Conservation (phyloP, 2,113 vertebrate genomes). For the Orycteropus afer region DNA sequence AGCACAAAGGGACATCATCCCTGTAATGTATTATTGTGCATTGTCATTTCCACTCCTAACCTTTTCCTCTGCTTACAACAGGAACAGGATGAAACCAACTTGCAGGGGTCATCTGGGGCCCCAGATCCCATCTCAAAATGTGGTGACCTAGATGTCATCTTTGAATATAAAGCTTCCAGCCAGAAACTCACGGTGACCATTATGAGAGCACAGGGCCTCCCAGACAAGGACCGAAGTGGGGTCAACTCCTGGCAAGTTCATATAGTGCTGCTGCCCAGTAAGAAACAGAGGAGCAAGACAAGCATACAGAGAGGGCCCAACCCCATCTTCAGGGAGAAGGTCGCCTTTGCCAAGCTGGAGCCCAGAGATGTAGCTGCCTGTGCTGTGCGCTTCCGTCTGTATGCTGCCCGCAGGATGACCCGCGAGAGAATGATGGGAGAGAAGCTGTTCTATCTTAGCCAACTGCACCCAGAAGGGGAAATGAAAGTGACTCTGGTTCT, state of each 20-base stretch:
- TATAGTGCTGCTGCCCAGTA: slow-evolving; percentile 92
- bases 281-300: slow-evolving; percentile 94
- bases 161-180: slow-evolving; percentile 88
- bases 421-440: slow-evolving; percentile 97
- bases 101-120: slow-evolving; percentile 64
- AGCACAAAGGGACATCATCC: background rate
- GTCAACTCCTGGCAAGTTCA: slow-evolving; percentile 95
- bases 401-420: slow-evolving; percentile 91
- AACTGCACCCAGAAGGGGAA: slow-evolving; percentile 84
- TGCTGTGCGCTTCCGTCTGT: slow-evolving; percentile 94
- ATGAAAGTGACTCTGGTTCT: slow-evolving; percentile 90
- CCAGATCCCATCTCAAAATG: slow-evolving; percentile 92
- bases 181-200: slow-evolving; percentile 92
- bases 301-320: slow-evolving; percentile 90
- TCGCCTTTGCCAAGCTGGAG: slow-evolving; percentile 92
- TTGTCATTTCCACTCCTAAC: slow-evolving; percentile 31
- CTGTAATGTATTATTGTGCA: background rate
- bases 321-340: slow-evolving; percentile 92
- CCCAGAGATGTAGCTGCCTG: slow-evolving; percentile 86
- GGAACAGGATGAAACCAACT: slow-evolving; percentile 82
- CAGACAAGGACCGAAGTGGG: slow-evolving; percentile 94
- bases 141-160: slow-evolving; percentile 91
- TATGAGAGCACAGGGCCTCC: slow-evolving; percentile 90
- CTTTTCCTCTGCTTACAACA: slow-evolving; percentile 72
- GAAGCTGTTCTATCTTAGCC: slow-evolving; percentile 89